phyloP scores from a whole-genome alignment of 2,797 vertebrate genomes.

The Lagocephalus sceleratus region DNA sequence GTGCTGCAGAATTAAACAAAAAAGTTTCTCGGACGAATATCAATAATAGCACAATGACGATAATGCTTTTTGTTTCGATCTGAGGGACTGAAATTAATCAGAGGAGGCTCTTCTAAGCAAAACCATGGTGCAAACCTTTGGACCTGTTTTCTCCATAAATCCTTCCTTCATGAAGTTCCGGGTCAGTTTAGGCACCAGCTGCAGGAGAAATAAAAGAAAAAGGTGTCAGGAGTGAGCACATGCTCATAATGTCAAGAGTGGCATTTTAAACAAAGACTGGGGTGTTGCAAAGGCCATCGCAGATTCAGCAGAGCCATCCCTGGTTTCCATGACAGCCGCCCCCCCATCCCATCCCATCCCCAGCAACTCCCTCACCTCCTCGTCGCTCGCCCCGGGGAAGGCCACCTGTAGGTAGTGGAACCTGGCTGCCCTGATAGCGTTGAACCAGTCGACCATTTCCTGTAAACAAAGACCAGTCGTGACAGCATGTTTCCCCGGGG shows the following conservation, averaged over 20 bases:
- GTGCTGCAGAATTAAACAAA: conserved; percentile 73
- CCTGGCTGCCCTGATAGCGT: conserved; percentile 91
- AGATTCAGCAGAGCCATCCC: background rate
- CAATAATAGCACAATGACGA: background rate
- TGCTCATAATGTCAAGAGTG: background rate
- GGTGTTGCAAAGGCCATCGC: background rate
- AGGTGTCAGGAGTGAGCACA: background rate
- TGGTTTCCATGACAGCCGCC: background rate
- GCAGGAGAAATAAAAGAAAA: conserved; percentile 2
- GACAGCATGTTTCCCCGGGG: too few species aligned
- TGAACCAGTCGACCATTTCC: conserved; percentile 99
- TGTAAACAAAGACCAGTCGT: conserved; percentile 44
- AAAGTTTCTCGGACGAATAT: background rate
- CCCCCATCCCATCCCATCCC: background rate
- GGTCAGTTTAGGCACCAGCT: conserved; percentile 98
- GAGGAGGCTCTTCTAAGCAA: too few species aligned
- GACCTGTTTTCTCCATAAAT: conserved; percentile 98
- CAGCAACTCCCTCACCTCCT: conserved; percentile 80
- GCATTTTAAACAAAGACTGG: background rate
- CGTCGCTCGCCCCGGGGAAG: conserved; percentile 88
- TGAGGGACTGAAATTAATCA: background rate
- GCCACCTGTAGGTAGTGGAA: conserved; percentile 98
- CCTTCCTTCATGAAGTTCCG: conserved; percentile 96
- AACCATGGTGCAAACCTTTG: conserved; percentile 80
- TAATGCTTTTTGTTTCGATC: background rate